Evolutionary conservation across 2,888 invertebrate genomes (phyloP).

Genomic region (Philereme vetulata): DNA sequence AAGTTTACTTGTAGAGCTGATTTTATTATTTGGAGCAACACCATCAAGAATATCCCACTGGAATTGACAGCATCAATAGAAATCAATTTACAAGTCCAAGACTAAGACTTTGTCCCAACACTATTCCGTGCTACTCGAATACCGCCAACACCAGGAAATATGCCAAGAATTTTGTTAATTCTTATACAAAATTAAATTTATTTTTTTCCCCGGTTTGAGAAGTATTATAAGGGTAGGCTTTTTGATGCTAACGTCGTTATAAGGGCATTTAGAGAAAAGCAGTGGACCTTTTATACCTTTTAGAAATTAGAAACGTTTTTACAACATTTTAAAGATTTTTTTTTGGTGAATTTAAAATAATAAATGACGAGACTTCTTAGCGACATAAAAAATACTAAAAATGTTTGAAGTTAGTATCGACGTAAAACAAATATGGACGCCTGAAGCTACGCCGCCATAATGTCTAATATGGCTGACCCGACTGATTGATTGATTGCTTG

Average conservation of each 20-base stretch:
- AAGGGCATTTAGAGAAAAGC: constrained; percentile 38
- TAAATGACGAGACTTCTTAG: too few species aligned
- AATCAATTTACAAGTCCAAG: constrained; percentile 5
- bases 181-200: constrained; percentile 46
- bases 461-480: too few species aligned
- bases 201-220: constrained; percentile 40
- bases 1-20: too few species aligned
- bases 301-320: constrained; percentile 10
- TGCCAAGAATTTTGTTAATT: constrained; percentile 48
- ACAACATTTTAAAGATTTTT: background rate
- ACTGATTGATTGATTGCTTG: too few species aligned
- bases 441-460: too few species aligned
- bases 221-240: constrained; percentile 38
- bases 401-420: too few species aligned
- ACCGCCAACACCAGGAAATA: constrained; percentile 33
- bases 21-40: too few species aligned
- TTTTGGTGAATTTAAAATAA: too few species aligned
- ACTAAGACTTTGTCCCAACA: constrained; percentile 20
- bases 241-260: constrained; percentile 43
- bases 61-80: too few species aligned
- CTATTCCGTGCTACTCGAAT: constrained; percentile 18
- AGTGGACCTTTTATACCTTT: constrained; percentile 6
- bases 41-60: too few species aligned
- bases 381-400: too few species aligned
- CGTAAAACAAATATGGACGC: too few species aligned